Conservation (phyloP, 1,140 invertebrate genomes). For the Homarus americanus region DNA sequence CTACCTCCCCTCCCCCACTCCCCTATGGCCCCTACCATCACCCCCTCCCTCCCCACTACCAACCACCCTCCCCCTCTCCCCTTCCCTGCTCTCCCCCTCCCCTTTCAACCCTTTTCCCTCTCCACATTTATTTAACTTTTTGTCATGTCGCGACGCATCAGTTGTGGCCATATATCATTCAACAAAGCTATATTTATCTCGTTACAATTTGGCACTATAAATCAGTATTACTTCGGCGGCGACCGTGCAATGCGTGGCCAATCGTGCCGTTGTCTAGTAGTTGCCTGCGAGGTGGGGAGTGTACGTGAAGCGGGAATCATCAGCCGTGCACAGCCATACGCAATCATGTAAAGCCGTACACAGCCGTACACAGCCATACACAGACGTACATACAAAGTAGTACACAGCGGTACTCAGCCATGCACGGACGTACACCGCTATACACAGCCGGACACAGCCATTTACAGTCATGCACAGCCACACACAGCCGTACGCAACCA, state of each 20-base stretch:
- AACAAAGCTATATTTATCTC: conserved; percentile 70
- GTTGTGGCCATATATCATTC: conserved; percentile 61
- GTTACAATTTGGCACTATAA: conserved; percentile 64
- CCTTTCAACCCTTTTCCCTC: conserved; percentile 44
- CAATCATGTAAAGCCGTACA: no score
- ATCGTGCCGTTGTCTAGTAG: conserved; percentile 14
- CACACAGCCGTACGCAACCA: no score
- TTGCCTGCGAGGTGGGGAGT: not conserved
- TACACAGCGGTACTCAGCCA: no score
- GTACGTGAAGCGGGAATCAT: not conserved
- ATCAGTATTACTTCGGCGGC: conserved; percentile 50
- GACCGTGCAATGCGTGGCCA: conserved; percentile 45
- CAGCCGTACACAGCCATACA: no score
- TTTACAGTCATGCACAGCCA: no score
- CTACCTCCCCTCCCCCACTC: not conserved
- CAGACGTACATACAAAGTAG: no score
- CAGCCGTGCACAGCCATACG: no score
- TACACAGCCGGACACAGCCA: no score
- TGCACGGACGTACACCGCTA: no score
- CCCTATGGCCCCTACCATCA: not conserved
- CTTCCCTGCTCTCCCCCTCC: not conserved
- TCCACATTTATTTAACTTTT: conserved; percentile 68
- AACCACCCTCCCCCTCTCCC: not conserved
- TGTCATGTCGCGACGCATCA: conserved; percentile 66
- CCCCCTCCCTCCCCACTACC: no score